These are phyloP conservation scores for Phrynosoma blainvillii DNA, from an alignment of 2,113 vertebrate genomes.

Conservation along the genomic window DNA sequence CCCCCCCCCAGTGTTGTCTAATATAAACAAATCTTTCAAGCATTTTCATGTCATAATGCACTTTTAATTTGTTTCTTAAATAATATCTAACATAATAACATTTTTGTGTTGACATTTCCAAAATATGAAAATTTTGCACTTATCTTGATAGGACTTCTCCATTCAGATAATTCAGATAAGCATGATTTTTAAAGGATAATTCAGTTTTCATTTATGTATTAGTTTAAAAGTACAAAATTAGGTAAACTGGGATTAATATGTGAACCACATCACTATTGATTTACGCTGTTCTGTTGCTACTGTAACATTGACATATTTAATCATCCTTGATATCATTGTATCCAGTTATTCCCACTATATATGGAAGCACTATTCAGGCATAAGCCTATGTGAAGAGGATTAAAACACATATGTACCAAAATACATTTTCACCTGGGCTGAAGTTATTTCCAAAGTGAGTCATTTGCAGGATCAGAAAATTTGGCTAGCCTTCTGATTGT, in stretches of 20 bases:
- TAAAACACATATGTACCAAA: background rate
- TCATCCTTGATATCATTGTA: background rate
- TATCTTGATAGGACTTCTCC: too few relatives aligned
- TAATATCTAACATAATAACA: too few relatives aligned
- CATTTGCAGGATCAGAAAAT: slow-evolving; percentile 19
- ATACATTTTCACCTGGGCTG: background rate
- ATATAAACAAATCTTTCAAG: too few relatives aligned
- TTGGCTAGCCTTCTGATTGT: slow-evolving; percentile 10
- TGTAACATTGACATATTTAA: background rate
- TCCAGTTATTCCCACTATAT: background rate
- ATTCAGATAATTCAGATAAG: too few relatives aligned
- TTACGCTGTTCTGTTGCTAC: background rate
- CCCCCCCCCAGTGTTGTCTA: too few relatives aligned
- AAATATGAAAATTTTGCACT: too few relatives aligned
- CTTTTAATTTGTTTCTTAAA: too few relatives aligned
- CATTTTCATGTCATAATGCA: too few relatives aligned
- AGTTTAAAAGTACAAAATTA: background rate
- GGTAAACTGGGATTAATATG: background rate
- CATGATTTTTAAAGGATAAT: background rate
- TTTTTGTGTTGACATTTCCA: too few relatives aligned
- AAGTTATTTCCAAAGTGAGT: slow-evolving; percentile 17
- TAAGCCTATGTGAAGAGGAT: background rate
- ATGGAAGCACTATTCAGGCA: background rate
- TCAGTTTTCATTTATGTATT: background rate
- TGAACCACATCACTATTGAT: background rate